Evolutionary conservation across 2,797 vertebrate genomes (phyloP).

Genomic region (Mus minutoides): DNA sequence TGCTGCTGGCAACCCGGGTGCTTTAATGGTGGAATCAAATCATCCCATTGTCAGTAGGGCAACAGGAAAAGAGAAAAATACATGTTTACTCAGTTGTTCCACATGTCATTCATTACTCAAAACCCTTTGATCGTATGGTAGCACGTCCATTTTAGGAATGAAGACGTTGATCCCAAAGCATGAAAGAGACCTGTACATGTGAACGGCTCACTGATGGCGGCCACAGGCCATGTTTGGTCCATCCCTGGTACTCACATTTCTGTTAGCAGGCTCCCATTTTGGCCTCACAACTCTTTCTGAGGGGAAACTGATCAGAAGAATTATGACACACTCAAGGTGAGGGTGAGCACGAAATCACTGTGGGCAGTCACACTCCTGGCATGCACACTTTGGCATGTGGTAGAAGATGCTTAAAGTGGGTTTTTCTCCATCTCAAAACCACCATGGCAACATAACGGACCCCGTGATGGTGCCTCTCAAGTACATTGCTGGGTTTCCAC

Average conservation of each 20-base stretch:
- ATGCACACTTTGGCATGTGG: neutral
- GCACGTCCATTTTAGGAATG: accelerated
- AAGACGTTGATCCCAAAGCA: neutral
- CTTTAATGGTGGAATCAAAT: neutral
- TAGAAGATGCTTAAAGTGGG: constrained; percentile 48
- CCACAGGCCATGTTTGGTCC: neutral
- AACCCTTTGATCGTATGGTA: neutral
- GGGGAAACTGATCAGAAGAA: neutral
- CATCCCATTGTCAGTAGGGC: neutral
- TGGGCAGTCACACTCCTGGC: neutral
- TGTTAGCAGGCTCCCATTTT: neutral
- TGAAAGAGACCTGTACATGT: neutral
- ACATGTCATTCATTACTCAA: neutral
- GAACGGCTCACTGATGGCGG: accelerated
- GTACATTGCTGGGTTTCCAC: neutral
- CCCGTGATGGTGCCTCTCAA: neutral
- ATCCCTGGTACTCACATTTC: neutral
- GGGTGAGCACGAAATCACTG: accelerated
- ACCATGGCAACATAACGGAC: neutral
- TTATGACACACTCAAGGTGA: neutral
- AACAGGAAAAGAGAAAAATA: neutral
- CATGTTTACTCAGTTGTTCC: neutral
- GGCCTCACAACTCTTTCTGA: neutral
- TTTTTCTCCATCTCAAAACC: neutral
- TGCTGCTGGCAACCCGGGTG: neutral